A percentile compares a stretch with the other conserved stretches of the same genome.
Evolutionary conservation across 2,113 vertebrate species (phyloP).

Genomic region (Isurus oxyrinchus): DNA sequence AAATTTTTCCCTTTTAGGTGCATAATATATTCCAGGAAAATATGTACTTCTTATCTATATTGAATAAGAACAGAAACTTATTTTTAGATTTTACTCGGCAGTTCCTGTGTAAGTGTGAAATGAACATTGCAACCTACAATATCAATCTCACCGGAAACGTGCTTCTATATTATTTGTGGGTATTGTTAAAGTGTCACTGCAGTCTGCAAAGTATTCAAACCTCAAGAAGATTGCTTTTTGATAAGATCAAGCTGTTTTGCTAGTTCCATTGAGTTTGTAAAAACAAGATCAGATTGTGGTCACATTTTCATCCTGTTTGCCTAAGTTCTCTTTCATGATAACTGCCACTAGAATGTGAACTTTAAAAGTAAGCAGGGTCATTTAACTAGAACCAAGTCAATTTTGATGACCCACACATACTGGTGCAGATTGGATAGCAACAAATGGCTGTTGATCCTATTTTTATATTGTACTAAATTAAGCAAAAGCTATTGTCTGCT

Average conservation of each 20-base stretch:
- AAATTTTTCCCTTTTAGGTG: background rate
- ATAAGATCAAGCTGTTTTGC: background rate
- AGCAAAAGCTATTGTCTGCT: background rate
- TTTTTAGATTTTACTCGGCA: background rate
- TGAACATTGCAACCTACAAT: background rate
- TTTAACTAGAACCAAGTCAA: background rate
- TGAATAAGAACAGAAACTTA: background rate
- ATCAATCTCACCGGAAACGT: background rate
- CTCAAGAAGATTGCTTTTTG: background rate
- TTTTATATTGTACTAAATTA: background rate
- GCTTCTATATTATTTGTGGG: background rate
- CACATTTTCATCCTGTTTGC: background rate
- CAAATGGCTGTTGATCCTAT: background rate
- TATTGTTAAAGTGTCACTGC: background rate
- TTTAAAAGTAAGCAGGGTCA: background rate
- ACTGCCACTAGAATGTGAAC: background rate
- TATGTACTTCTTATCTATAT: background rate
- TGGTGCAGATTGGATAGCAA: background rate
- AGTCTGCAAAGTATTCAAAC: background rate
- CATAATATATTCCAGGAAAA: background rate
- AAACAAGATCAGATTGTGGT: conserved; percentile 20
- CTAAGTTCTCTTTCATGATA: background rate
- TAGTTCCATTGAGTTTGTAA: background rate
- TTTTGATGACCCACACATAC: background rate
- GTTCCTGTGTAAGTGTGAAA: background rate